phyloP scores from a whole-genome alignment of 2,888 invertebrate species.

The Pristionchus japonicus region DNA sequence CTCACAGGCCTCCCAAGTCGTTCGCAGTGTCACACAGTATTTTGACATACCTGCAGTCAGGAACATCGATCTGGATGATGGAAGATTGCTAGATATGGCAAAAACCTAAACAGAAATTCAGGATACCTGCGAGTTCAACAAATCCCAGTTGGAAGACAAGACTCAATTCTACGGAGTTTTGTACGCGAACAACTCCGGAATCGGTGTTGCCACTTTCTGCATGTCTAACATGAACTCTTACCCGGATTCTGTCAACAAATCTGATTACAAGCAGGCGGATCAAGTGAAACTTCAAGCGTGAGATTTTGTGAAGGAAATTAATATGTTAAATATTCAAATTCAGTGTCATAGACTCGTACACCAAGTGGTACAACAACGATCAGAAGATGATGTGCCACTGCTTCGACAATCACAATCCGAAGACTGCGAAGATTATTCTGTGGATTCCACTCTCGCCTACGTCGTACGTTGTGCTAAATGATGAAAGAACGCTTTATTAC shows the following conservation, averaged over 20 bases:
- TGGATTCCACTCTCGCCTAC: not conserved
- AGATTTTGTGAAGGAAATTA: too few relatives aligned
- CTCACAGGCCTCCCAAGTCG: too few relatives aligned
- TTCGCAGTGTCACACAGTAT: not conserved
- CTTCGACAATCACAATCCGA: not conserved
- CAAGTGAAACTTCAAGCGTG: not conserved
- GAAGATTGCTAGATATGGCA: not conserved
- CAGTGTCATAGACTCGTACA: not conserved
- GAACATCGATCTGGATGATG: slow-evolving; percentile 6
- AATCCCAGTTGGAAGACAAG: not conserved
- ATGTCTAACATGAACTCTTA: not conserved
- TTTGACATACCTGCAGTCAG: not conserved
- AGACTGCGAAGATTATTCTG: not conserved
- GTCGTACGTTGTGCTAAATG: not conserved
- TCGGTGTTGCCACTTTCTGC: not conserved
- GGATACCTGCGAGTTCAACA: not conserved
- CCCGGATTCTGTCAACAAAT: not conserved
- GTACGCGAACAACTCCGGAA: not conserved
- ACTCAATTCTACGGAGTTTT: not conserved
- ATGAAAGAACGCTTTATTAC: too few relatives aligned
- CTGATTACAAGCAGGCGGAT: not conserved
- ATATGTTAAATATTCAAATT: not conserved
- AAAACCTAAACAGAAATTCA: not conserved
- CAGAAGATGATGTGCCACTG: not conserved
- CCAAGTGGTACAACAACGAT: not conserved